Evolutionary conservation across 1,140 invertebrate species (phyloP), one percentile per base, ranked within the genome.

Genomic region (Aricia agestis): DNA sequence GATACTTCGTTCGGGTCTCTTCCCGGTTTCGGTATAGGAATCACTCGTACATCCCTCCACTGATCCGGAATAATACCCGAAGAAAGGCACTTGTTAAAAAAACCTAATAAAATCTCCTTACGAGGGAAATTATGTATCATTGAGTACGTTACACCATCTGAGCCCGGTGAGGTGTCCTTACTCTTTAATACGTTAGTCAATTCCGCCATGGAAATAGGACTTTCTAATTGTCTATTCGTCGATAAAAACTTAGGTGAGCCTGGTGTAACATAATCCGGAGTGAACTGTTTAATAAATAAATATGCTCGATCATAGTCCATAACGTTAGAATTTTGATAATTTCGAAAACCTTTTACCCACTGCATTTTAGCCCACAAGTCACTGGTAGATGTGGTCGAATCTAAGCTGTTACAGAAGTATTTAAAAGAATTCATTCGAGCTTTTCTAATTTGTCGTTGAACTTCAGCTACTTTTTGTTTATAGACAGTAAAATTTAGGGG

Each of bases 361-460:
- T 45, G 74, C 76, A 80, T 78, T 36, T 65, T 67, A 19, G 13
- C 5, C 78, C 74, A 80, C 59, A 80, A 72, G 25, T 72, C 69
- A 70, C 57, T 70, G 15, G 71, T 19, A 19, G 76, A 68, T 13
- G 71, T 69, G 6, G 52, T 52, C 66, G 63, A 57, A 59, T 75
- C 69, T 25, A 76, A 42, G 19, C 31, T 45, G n/a, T 41, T 65
- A 72, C 74, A 77, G 68, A 79, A 77, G n/a, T 70, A 11, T n/a
- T 67, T 52, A 31, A 45, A 78, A 6, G 13, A 25, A 10, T 68
- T 67, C 31, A n/a, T 61, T 42, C 63, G 66, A 19, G 67, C 73
- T 25, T 70, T 41, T 15, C 73, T 68, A 19, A 76, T 68, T 15
- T 61, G 10, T 41, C 63, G 58, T 9, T 72, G 67, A 61, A 32